These are phyloP conservation scores for Hippocampus mohnikei DNA, from an alignment of 2,113 vertebrate species.

Conservation along the genomic window DNA sequence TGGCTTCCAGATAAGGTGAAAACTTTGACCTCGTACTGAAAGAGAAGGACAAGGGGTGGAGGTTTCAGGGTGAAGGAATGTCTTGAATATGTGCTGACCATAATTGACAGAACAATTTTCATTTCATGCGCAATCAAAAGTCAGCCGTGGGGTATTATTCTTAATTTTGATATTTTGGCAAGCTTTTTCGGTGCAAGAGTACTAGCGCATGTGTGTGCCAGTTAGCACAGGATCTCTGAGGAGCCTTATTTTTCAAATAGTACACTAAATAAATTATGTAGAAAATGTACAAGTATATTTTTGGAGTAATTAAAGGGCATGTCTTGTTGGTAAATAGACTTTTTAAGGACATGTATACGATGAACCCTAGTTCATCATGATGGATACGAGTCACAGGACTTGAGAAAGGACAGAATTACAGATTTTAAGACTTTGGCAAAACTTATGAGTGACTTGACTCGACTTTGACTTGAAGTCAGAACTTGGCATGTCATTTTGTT, in stretches of 20 bases:
- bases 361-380: too few species aligned
- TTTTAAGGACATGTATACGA: too few species aligned
- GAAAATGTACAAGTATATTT: neutral
- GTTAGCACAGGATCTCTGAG: neutral
- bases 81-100: constrained; percentile 34
- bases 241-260: neutral
- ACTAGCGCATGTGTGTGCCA: neutral
- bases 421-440: too few species aligned
- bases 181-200: neutral
- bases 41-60: constrained; percentile 44
- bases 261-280: neutral
- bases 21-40: constrained; percentile 62
- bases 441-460: too few species aligned
- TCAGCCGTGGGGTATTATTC: constrained; percentile 18
- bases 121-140: constrained; percentile 37
- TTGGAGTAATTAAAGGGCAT: too few species aligned
- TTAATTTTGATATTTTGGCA: constrained; percentile 32
- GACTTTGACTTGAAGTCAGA: too few species aligned
- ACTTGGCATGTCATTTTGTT: too few species aligned
- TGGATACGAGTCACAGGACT: too few species aligned
- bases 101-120: constrained; percentile 36
- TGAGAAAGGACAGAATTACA: too few species aligned
- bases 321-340: too few species aligned
- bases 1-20: constrained; percentile 74
- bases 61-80: constrained; percentile 33